phyloP scores from a whole-genome alignment of 2,888 invertebrate species.

The Melanotus villosus region DNA sequence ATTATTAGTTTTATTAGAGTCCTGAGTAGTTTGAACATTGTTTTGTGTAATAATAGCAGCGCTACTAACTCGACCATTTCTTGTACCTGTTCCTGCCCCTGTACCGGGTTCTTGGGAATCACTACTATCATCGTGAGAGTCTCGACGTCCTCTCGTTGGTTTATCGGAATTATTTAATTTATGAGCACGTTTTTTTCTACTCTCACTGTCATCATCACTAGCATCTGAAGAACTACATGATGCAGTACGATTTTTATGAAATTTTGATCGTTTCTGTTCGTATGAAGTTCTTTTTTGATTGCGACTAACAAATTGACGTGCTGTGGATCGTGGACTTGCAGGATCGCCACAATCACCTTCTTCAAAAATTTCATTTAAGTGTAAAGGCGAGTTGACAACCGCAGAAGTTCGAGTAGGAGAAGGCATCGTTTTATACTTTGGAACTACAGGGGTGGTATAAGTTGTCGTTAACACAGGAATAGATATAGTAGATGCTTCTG shows the following conservation, averaged over 20 bases:
- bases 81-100: constrained; percentile 51
- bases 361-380: constrained; percentile 79
- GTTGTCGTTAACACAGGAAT: constrained; percentile 69
- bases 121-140: constrained; percentile 89
- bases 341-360: constrained; percentile 71
- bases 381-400: constrained; percentile 64
- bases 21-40: constrained; percentile 41
- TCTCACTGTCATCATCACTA: constrained; percentile 89
- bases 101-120: constrained; percentile 83
- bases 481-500: constrained; percentile 72
- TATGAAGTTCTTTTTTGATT: constrained; percentile 64
- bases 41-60: constrained; percentile 53
- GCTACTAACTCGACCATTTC: constrained; percentile 64
- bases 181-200: constrained; percentile 85
- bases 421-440: constrained; percentile 75
- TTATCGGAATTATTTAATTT: constrained; percentile 74
- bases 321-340: constrained; percentile 52
- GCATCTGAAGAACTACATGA: constrained; percentile 96
- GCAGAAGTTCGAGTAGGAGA: constrained; percentile 69
- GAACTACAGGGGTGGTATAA: constrained; percentile 61
- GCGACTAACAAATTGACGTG: constrained; percentile 62
- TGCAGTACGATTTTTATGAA: constrained; percentile 83
- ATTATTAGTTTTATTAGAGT: constrained; percentile 55
- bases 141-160: constrained; percentile 72
- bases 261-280: constrained; percentile 77